phyloP scores from a whole-genome alignment of 2,888 invertebrate species.

The Apodemia mormo region DNA sequence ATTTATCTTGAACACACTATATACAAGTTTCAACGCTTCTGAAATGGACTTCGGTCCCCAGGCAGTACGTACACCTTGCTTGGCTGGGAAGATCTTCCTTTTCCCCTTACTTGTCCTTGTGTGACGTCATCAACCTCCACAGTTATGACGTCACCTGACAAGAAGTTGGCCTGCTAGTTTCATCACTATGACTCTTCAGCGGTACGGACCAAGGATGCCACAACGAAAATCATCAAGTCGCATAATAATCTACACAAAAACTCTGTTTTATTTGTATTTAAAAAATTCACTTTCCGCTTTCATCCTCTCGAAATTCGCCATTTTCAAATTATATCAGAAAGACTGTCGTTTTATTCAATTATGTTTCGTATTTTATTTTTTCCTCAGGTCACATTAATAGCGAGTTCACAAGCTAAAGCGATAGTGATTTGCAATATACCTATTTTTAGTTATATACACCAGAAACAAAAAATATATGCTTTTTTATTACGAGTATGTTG shows the following conservation, averaged over 20 bases:
- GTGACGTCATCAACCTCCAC: no score
- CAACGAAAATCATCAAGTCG: background rate
- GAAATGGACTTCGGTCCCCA: no score
- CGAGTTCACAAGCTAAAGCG: background rate
- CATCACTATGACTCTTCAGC: no score
- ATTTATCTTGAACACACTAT: no score
- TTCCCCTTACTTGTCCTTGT: no score
- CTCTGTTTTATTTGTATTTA: background rate
- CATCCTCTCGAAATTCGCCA: background rate
- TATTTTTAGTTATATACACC: background rate
- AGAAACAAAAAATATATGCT: background rate
- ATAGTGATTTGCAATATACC: background rate
- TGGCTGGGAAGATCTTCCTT: no score
- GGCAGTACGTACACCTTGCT: no score
- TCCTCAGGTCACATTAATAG: background rate
- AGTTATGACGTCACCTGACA: no score
- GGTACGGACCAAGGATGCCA: no score
- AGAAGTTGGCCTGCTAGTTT: no score
- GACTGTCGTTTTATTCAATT: constrained; percentile 9
- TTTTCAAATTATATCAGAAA: constrained; percentile 9
- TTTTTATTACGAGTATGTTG: no score
- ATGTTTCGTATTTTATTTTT: background rate
- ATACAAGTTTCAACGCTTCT: no score
- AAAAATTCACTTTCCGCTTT: background rate
- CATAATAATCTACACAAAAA: background rate